Percentiles rank a stretch among this genome's conserved stretches.
Evolutionary conservation across 1,140 invertebrate genomes (phyloP).

Genomic region (Muscidifurax raptorellus): DNA sequence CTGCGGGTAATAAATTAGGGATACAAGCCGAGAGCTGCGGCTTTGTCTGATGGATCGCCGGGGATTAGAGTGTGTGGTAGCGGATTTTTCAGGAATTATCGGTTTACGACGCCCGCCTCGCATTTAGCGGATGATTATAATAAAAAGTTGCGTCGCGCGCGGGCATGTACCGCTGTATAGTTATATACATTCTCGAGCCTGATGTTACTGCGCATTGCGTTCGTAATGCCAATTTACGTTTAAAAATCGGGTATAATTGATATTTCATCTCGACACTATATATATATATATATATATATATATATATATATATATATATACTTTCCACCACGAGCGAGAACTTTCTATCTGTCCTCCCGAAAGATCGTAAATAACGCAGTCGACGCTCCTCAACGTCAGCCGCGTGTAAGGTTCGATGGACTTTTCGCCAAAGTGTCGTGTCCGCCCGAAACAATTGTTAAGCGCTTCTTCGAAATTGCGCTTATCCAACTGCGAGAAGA

Average conservation of each 20-base stretch:
- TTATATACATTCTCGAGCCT: background rate
- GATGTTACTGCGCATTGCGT: no score
- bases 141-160: background rate
- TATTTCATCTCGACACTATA: background rate
- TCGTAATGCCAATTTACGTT: background rate
- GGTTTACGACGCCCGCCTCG: background rate
- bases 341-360: background rate
- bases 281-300: no score
- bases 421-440: no score
- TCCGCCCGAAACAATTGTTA: no score
- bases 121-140: background rate
- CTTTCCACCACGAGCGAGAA: no score
- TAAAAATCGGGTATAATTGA: background rate
- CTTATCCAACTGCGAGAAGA: no score
- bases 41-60: background rate
- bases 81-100: background rate
- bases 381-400: background rate
- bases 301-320: no score
- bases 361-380: background rate
- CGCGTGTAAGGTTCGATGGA: no score
- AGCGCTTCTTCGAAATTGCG: no score
- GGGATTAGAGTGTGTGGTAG: background rate
- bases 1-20: slow-evolving; percentile 1
- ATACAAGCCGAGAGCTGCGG: background rate
- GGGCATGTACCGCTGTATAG: background rate